These are phyloP conservation scores for Corythornis vintsioides DNA, from an alignment of 2,113 vertebrate species.

Conservation along the genomic window DNA sequence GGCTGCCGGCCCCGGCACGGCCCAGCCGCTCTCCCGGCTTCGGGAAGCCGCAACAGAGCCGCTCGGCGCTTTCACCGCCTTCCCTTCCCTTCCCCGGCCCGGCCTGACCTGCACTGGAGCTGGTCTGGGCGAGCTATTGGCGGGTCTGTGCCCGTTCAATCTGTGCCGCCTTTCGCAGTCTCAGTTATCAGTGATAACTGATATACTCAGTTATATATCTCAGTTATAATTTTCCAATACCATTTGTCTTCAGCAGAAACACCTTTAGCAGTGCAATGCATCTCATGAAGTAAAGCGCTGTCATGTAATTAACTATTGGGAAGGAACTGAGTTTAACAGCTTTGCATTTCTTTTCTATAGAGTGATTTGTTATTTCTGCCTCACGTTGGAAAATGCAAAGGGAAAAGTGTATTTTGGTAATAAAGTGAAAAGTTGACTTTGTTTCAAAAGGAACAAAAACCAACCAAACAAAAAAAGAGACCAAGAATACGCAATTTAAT, in stretches of 20 bases:
- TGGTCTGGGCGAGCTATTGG: too few relatives aligned
- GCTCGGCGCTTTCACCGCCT: too few relatives aligned
- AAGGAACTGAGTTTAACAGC: conserved; percentile 12
- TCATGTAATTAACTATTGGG: background rate
- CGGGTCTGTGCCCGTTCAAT: too few relatives aligned
- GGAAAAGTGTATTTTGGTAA: background rate
- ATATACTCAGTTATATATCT: too few relatives aligned
- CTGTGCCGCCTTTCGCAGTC: too few relatives aligned
- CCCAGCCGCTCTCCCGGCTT: too few relatives aligned
- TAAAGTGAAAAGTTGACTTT: background rate
- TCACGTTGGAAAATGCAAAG: background rate
- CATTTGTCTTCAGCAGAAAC: conserved; percentile 13
- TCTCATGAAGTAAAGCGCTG: background rate
- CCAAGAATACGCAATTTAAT: background rate
- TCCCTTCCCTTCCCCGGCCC: too few relatives aligned
- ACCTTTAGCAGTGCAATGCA: background rate
- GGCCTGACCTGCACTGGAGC: too few relatives aligned
- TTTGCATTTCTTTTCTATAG: background rate
- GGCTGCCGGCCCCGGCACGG: too few relatives aligned
- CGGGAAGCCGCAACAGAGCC: too few relatives aligned
- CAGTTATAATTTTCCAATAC: background rate
- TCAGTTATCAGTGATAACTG: background rate
- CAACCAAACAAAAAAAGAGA: rapidly evolving
- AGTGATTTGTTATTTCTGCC: conserved; percentile 13
- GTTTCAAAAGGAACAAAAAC: background rate